Conservation (phyloP, 2,113 vertebrate species). For the Brachypodius melanocephalos region DNA sequence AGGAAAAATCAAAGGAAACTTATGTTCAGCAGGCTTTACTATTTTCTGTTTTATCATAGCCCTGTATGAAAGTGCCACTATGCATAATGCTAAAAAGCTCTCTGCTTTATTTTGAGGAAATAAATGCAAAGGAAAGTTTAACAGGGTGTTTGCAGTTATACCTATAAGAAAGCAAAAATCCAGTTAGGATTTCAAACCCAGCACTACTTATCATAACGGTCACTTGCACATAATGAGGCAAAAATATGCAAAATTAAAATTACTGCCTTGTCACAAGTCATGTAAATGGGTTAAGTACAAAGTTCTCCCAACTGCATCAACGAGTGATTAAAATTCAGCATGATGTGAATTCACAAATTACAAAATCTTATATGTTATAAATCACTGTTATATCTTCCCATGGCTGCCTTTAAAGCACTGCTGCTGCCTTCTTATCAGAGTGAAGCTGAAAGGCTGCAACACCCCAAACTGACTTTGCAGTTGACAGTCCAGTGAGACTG, state of each 20-base stretch:
- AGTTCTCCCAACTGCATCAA: background rate
- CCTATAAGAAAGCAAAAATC: background rate
- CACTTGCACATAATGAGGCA: background rate
- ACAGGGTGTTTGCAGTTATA: accelerated
- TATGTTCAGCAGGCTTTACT: background rate
- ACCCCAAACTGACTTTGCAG: background rate
- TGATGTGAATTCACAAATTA: background rate
- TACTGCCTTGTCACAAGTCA: background rate
- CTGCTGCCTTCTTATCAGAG: background rate
- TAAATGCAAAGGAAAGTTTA: background rate
- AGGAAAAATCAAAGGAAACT: conserved; percentile 26
- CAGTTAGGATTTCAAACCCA: background rate
- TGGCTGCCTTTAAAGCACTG: background rate
- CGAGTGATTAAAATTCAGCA: background rate
- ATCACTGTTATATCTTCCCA: background rate
- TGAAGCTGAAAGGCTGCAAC: background rate
- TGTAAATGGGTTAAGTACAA: background rate
- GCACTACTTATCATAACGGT: accelerated
- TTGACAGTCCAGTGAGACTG: background rate
- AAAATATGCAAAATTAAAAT: background rate
- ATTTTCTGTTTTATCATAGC: background rate
- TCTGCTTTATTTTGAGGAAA: background rate
- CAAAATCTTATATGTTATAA: background rate
- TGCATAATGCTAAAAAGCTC: background rate
- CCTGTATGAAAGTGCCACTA: background rate